Base-by-base conservation (phyloP, 1,140 invertebrate species). In the Zaprionus vittiger region DNA sequence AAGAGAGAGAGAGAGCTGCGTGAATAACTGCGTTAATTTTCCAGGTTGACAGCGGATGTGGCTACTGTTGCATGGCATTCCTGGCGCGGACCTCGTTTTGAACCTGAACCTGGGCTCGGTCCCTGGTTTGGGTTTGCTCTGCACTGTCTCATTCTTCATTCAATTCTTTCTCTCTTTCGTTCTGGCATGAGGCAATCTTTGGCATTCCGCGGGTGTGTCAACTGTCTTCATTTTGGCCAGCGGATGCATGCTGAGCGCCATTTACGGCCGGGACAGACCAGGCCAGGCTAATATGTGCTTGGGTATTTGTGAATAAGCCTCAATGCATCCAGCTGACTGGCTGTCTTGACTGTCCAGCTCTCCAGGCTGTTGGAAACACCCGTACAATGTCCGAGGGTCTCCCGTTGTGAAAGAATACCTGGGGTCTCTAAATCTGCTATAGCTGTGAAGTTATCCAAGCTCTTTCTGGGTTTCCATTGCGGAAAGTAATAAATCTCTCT, bases 11-110 rank as follows among this genome's bases (percentile, higher is more conserved):
- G 59, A 73, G 74, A 79, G 65, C 77, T 89, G 81, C 64, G 81
- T 89, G 82, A 90, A 90, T 85, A 90, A 89, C 81, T 89, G 81
- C 86, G 85, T 84, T 90, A 84, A 89, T 89, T 90, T 90, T 61
- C 70, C 67, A 80, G 79, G 81, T 82, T 89, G 85, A 90, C 85
- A 89, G 85, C 85, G 77, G 79, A 85, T 84, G 81, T 81, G 85
- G 81, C 85, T 89, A 89, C 85, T 90, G 85, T 74, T 75, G 62
- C 79, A 61, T 77, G 31, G 68, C 64, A 61, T 69, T 79, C 68
- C 57, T 44, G 38, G 7, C 62, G 54, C 68, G 15, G 28, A n/a
- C 15, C 37, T 5, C 47, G 17, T 2, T 31, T 5, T 26, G 44
- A 17, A 34, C 37, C 22, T 20, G 1, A 5, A 26, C 24, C 17